Conservation (phyloP, 2,888 invertebrate genomes). For the Pandemis heparana region DNA sequence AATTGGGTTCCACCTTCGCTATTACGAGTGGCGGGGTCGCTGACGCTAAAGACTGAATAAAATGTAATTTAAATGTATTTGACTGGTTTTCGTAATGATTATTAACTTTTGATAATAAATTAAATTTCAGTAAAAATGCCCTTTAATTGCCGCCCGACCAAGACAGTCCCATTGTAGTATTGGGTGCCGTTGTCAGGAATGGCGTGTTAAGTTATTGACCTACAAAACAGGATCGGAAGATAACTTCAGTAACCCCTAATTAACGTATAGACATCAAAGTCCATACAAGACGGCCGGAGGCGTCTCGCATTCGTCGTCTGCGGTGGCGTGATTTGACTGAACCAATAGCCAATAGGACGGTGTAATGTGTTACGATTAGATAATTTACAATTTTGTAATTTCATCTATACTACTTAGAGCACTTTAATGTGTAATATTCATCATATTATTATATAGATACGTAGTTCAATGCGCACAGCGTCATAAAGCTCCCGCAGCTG, state of each 20-base stretch:
- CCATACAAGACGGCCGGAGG: slow-evolving; percentile 53
- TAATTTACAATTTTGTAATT: slow-evolving; percentile 52
- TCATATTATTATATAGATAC: no score
- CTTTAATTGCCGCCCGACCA: background rate
- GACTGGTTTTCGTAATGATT: background rate
- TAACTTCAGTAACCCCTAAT: slow-evolving; percentile 46
- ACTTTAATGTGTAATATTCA: background rate
- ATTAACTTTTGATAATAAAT: background rate
- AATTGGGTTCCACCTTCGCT: slow-evolving; percentile 88
- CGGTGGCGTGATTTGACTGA: slow-evolving; percentile 77
- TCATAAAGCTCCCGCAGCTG: no score
- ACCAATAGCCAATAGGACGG: slow-evolving; percentile 77
- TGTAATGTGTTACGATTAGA: slow-evolving; percentile 69
- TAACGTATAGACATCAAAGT: slow-evolving; percentile 40
- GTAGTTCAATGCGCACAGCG: no score
- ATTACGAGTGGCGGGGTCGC: slow-evolving; percentile 89
- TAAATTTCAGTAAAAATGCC: background rate
- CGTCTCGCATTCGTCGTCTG: slow-evolving; percentile 66
- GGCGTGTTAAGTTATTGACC: slow-evolving; percentile 42
- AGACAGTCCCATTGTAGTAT: background rate
- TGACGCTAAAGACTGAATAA: slow-evolving; percentile 88
- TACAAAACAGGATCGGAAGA: slow-evolving; percentile 44
- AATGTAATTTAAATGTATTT: slow-evolving; percentile 4
- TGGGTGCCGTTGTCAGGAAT: background rate
- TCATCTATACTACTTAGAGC: slow-evolving; percentile 40